Conservation (phyloP, 2,113 vertebrate species). For the Polyodon spathula region DNA sequence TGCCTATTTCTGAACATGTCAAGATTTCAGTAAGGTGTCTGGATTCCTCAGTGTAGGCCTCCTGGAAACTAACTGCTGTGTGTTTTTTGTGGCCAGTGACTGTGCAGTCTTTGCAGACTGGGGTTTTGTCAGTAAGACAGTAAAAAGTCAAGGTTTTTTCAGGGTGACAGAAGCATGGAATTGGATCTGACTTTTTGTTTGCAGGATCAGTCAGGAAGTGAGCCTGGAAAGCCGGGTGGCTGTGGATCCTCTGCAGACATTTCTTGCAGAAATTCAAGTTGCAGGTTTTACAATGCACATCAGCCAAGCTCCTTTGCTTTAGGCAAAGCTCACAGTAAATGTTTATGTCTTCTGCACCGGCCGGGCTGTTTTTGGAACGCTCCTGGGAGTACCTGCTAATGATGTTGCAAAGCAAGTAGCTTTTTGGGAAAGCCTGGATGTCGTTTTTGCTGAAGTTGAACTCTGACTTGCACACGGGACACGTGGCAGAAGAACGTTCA, state of each 20-base stretch:
- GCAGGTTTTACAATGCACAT: slow-evolving; percentile 41
- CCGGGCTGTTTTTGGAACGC: slow-evolving; percentile 29
- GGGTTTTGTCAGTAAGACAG: slow-evolving; percentile 35
- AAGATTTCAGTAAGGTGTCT: background rate
- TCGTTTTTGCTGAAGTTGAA: no score
- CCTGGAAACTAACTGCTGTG: background rate
- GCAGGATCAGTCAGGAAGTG: slow-evolving; percentile 40
- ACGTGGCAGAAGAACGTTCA: no score
- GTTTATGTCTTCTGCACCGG: slow-evolving; percentile 20
- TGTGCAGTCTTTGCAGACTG: slow-evolving; percentile 42
- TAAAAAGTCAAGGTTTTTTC: slow-evolving; percentile 38
- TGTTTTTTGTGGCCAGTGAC: background rate
- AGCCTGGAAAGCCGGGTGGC: slow-evolving; percentile 35
- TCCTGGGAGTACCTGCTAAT: no score
- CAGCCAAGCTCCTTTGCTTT: slow-evolving; percentile 21
- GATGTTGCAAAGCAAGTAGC: no score
- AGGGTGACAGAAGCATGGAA: slow-evolving; percentile 38
- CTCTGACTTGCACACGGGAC: no score
- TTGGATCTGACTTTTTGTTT: slow-evolving; percentile 33
- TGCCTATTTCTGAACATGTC: no score
- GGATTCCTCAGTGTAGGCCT: background rate
- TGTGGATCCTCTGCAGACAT: slow-evolving; percentile 38
- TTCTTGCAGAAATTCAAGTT: slow-evolving; percentile 43
- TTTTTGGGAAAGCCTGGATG: no score
- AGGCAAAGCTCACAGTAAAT: slow-evolving; percentile 10